Evolutionary conservation across 1,140 invertebrate species (phyloP), one percentile per base, ranked within the genome.

Genomic region (Laupala kohalensis): DNA sequence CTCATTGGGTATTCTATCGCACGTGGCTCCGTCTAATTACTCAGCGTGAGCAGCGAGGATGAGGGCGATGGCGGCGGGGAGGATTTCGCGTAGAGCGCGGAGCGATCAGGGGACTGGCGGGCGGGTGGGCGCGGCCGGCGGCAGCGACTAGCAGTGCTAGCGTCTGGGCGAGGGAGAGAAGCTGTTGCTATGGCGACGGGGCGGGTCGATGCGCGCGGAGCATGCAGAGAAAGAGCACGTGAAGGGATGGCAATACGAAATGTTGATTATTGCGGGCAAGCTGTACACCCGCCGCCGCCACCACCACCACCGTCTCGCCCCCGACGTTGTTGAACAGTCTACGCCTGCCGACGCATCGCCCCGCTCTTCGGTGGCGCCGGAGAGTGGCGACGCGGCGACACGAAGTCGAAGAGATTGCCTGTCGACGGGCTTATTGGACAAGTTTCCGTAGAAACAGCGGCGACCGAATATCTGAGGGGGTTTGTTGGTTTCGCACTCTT

Each of bases 1-100:
- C 64, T 66, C 26, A 66, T 66, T 66, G 23, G 64, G 23, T 66
- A 66, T 66, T 66, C 64, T 27, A 66, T 66, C 64, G 64, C 64
- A 66, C 64, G 64, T 66, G 64, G 64, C 2, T 23, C 37, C 23
- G 23, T 27, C 64, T 66, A 66, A 66, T 66, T 66, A 66, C 64
- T 66, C 64, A 24, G 37, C 64, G 64, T 12, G 23, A 63, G 12
- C 53, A 12, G 12, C 53, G 12, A 12, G 12, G 53, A 13, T 63
- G 53, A 9, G 37, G 30, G 37, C 37, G 37, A 19, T 19, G 37
- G 37, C 37, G 37, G 37, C 37, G 37, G 37, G 9, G 37, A 2
- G 37, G 37, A 9, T 53, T 19, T 19, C 37, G 37, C 37, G 37
- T 9, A 19, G 37, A 4, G 37, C 9, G 4, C 9, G 37, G 37